A percentile compares a stretch with the other conserved stretches of the same genome.
Evolutionary conservation across 2,113 vertebrate genomes (phyloP).

Genomic region (Butastur rufipennis): DNA sequence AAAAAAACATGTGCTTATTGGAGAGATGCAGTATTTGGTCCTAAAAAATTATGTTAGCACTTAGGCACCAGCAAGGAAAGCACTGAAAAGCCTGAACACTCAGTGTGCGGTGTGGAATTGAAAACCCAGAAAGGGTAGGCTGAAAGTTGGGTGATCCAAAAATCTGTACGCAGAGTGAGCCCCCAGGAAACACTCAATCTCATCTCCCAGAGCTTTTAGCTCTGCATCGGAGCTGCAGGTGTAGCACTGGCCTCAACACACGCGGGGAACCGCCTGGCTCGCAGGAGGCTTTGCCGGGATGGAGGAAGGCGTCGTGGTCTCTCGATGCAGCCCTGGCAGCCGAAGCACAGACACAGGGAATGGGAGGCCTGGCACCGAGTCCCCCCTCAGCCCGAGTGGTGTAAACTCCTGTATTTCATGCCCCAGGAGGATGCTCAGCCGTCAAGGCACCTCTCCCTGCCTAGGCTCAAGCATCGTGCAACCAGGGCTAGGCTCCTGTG

Average conservation of each 20-base stretch:
- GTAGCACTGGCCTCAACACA: neutral
- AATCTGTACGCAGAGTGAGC: neutral
- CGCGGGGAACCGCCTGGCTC: rapidly evolving
- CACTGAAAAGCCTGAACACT: neutral
- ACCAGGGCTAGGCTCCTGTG: neutral
- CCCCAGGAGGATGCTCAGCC: neutral
- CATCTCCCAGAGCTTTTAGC: neutral
- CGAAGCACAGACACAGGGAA: neutral
- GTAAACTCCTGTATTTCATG: neutral
- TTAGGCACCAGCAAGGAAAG: neutral
- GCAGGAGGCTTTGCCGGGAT: neutral
- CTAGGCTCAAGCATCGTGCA: neutral
- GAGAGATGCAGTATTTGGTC: neutral
- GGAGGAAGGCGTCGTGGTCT: neutral
- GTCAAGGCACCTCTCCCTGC: neutral
- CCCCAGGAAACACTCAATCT: neutral
- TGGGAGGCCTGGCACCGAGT: neutral
- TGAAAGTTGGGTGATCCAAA: neutral
- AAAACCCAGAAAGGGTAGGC: neutral
- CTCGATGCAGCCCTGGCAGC: neutral
- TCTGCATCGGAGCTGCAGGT: neutral
- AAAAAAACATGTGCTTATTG: neutral
- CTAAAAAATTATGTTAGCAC: neutral
- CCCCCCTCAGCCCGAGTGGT: neutral
- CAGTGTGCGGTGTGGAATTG: neutral